phyloP scores from a whole-genome alignment of 2,888 invertebrate species.

The Cephus pygmeus region DNA sequence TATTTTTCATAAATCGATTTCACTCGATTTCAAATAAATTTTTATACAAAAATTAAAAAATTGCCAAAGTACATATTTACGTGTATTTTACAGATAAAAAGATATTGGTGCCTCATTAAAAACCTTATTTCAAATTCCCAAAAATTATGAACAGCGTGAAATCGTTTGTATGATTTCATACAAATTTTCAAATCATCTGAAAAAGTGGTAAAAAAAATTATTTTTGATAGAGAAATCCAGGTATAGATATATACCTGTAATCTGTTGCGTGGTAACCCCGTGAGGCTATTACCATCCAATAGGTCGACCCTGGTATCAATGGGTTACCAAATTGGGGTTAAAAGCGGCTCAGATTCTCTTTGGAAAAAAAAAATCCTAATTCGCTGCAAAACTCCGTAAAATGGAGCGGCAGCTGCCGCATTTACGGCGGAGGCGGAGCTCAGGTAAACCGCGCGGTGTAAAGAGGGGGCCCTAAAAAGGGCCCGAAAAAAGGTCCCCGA shows the following conservation, averaged over 20 bases:
- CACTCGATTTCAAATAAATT: not conserved
- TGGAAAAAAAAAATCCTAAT: conserved; percentile 50
- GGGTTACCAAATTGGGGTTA: conserved; percentile 57
- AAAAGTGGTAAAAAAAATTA: not conserved
- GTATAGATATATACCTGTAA: not conserved
- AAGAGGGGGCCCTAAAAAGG: conserved; percentile 9
- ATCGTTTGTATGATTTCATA: not conserved
- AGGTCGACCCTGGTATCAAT: conserved; percentile 48
- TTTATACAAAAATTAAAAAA: not conserved
- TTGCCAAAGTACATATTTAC: not conserved
- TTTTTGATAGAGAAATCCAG: not conserved
- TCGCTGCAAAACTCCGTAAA: conserved; percentile 44
- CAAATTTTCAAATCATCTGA: not conserved
- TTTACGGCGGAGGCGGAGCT: conserved; percentile 13
- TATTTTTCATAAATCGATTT: not conserved
- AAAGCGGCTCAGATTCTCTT: conserved; percentile 50
- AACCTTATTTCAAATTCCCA: not conserved
- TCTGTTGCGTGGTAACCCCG: conserved; percentile 24
- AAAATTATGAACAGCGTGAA: not conserved
- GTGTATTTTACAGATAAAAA: not conserved
- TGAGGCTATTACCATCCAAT: conserved; percentile 43
- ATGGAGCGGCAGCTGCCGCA: conserved; percentile 33
- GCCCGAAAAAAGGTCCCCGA: conserved; percentile 30
- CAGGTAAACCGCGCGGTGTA: conserved; percentile 22
- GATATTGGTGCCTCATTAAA: not conserved